Evolutionary conservation across 2,888 invertebrate genomes (phyloP), one percentile per base, ranked within the genome.

Genomic region (Muschampia plurimacula): DNA sequence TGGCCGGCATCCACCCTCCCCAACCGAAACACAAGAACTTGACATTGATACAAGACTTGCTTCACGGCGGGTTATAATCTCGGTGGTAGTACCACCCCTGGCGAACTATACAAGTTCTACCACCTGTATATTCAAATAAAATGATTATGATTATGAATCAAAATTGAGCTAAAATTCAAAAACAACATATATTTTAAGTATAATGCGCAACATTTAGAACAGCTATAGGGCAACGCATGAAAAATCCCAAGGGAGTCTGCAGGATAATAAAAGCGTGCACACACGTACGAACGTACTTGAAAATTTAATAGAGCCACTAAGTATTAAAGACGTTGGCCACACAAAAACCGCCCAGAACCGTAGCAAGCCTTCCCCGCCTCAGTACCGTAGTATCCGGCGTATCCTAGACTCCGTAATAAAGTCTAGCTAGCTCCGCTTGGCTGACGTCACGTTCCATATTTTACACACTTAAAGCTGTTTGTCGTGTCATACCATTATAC

Each of bases 401-500:
- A 82, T 82, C 82, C 86, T 83, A 85, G 87, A 84, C 85, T 85
- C 83, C 86, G 85, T 70, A 83, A 88, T 89, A 88, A 88, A 90
- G 85, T 86, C 87, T 88, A 82, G 86, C 86, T 86, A 82, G 87
- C 85, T 84, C 82, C 89, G 89, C 89, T 90, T 88, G 89, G 90
- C 87, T 91, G 90, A 90, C 90, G 89, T 89, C 89, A 90, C 83
- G 80, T 84, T 83, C 91, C 91, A 93, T 94, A 93, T 90, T 92
- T 94, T 90, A 93, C 89, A 91, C 91, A 71, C 71, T 71, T 93
- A 93, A 92, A 93, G 92, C 93, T 93, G 93, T 93, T 93, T 93
- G 94, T 93, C 92, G 92, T 91, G 92, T 93, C 91, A 91, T 91
- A 93, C 93, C 89, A 94, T 93, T 94, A 93, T 93, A 91, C 90